Evolutionary conservation across 2,113 vertebrate species (phyloP), one percentile per base, ranked within the genome.

Genomic region (Phyllostomus hastatus): DNA sequence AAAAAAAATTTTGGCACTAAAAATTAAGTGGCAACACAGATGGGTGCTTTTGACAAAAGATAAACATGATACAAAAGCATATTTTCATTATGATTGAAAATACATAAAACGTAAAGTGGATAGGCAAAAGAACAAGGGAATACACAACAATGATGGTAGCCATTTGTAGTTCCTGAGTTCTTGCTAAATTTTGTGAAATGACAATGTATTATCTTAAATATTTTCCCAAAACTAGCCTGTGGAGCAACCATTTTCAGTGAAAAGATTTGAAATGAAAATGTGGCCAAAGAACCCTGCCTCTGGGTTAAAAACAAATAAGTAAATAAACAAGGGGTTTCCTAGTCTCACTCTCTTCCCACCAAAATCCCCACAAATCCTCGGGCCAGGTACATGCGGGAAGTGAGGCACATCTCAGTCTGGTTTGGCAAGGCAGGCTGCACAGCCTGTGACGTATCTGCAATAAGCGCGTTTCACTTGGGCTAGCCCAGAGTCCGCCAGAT

Each of bases 111-210:
- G 64, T n/a, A 69, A 12, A 83, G 81, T 5, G 17, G 38, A 64
- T n/a, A 96, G 28, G n/a, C 35, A 35, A 95, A 93, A 89, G 72
- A 94, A 91, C 6, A 91, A 94, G 54, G 26, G 46, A 92, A 95
- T 43, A 33, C 15, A 92, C 33, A 46, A 67, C 57, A 73, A 76
- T 57, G 46, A 12, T 72, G 24, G 82, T n/a, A 73, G 59, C 10
- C 80, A 2, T 52, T 84, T 73, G 43, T 4, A 61, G 54, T 75
- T 86, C 26, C 31, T 72, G 69, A 52, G n/a, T 80, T 78, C 33
- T 73, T 9, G 20, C 50, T 82, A 95, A 73, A 76, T 87, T 96
- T 54, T 91, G 50, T 73, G 70, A 90, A 92, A 83, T 31, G n/a
- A 81, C 31, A 31, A 69, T 38, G 43, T 24, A 82, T 46, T 52